These are phyloP conservation scores for Pollenia griseotomentosa DNA, from an alignment of 2,888 invertebrate species.

Conservation along the genomic window DNA sequence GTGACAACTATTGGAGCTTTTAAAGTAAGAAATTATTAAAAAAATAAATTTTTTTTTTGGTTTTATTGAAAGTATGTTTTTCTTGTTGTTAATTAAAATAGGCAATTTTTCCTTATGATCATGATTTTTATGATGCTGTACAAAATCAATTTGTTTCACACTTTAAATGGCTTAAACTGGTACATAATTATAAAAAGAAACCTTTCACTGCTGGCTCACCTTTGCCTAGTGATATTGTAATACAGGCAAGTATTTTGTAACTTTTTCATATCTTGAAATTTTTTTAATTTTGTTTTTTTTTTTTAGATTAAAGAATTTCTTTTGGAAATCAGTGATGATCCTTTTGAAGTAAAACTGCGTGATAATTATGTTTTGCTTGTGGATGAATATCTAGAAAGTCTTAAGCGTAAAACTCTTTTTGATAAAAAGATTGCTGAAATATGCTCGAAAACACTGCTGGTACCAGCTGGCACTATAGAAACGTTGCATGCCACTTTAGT, in stretches of 20 bases:
- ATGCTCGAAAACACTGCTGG: conserved; percentile 91
- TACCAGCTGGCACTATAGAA: conserved; percentile 93
- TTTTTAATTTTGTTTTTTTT: neutral
- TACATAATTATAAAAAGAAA: conserved; percentile 89
- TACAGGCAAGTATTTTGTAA: conserved; percentile 86
- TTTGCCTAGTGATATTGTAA: conserved; percentile 94
- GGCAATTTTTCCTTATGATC: conserved; percentile 93
- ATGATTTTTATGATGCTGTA: conserved; percentile 93
- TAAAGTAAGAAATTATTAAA: conserved; percentile 76
- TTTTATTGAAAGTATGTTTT: conserved; percentile 19
- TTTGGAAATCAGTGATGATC: conserved; percentile 98
- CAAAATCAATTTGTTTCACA: conserved; percentile 95
- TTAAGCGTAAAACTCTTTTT: conserved; percentile 94
- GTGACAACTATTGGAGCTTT: conserved; percentile 83
- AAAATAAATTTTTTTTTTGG: neutral
- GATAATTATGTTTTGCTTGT: conserved; percentile 97
- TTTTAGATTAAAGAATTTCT: conserved; percentile 92
- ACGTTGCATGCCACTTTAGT: conserved; percentile 94
- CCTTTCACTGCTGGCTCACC: conserved; percentile 89
- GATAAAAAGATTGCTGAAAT: conserved; percentile 94
- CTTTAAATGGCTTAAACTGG: conserved; percentile 96
- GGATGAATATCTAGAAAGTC: conserved; percentile 97
- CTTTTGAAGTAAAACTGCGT: conserved; percentile 97
- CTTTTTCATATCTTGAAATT: neutral
- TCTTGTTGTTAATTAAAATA: conserved; percentile 77